Base-by-base conservation (phyloP, 2,888 invertebrate genomes). In the Hemistola chrysoprasaria region DNA sequence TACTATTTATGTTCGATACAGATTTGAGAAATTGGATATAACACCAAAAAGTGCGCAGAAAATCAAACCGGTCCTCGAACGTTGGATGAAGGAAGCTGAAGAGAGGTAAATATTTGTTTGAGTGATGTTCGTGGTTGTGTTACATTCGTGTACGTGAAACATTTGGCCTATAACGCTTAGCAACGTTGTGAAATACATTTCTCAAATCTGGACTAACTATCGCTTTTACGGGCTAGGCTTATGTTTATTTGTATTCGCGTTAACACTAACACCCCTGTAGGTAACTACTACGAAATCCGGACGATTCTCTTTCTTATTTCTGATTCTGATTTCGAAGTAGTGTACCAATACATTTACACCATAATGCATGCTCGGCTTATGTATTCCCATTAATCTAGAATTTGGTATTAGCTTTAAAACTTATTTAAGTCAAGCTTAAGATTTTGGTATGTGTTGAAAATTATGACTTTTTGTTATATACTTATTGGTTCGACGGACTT, bases 11-110 rank as follows among this genome's bases (percentile, higher is more conserved):
- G 83, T 90, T 90, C 82, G 81, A 90, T 90, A 78, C 90, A 97
- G 97, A 95, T 98, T 98, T 93, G 98, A 98, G 91, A 98, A 98
- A 91, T 92, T 98, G 90, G 98, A 98, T 91, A 98, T 98, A 74
- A 98, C 98, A 74, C 98, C 98, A 78, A 98, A 98, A 92, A 98
- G 98, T 92, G 98, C 98, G 72, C 97, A 98, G 92, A 98, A 98
- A 92, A 98, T 98, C 81, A 98, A 98, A 89, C 98, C 98, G 62
- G 98, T 98, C 66, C 92, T 98, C 78, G 98, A 98, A 89, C 93
- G 96, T 87, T 98, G 98, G 98, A 98, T 98, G 98, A 95, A 95
- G 86, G 98, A 98, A 89, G 98, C 98, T 37, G 98, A 98, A 91
- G 97, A 98, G 91, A 96, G 98, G 94, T 98, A 87, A 89, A 71